These are phyloP conservation scores for Tor tambroides DNA, from an alignment of 2,113 vertebrate genomes.

Conservation along the genomic window DNA sequence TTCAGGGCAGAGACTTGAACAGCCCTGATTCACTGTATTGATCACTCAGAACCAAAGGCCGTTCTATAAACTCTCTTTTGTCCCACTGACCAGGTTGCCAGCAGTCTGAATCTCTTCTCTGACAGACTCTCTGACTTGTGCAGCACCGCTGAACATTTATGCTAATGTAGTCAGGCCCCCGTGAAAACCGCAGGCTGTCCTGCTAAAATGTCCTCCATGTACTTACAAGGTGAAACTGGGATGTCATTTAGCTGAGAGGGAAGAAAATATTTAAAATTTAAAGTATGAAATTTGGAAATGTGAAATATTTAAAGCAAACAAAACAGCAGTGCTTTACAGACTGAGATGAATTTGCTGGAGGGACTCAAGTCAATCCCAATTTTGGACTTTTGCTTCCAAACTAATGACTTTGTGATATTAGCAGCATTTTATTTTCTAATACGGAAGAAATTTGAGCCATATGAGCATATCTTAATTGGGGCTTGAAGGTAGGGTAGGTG, in stretches of 20 bases:
- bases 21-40: neutral
- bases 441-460: too few relatives aligned
- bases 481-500: too few relatives aligned
- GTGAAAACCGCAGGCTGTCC: slow-evolving; percentile 44
- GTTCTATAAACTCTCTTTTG: slow-evolving; percentile 13
- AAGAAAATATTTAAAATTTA: neutral
- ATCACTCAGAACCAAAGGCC: slow-evolving; percentile 7
- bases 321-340: neutral
- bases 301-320: slow-evolving; percentile 11
- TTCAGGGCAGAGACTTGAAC: neutral
- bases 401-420: neutral
- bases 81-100: slow-evolving; percentile 35
- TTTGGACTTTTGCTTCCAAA: too few relatives aligned
- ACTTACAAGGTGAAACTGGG: slow-evolving; percentile 18
- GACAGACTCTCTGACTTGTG: slow-evolving; percentile 30
- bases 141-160: slow-evolving; percentile 16
- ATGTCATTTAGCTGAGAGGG: neutral
- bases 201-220: slow-evolving; percentile 30
- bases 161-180: slow-evolving; percentile 42
- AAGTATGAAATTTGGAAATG: neutral
- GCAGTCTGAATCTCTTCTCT: slow-evolving; percentile 36
- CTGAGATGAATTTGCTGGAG: neutral
- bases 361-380: neutral
- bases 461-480: too few relatives aligned
- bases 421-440: neutral